Percentiles rank a stretch among this genome's conserved stretches.
phyloP scores from a whole-genome alignment of 2,797 vertebrate species.

The Acipenser transmontanus region DNA sequence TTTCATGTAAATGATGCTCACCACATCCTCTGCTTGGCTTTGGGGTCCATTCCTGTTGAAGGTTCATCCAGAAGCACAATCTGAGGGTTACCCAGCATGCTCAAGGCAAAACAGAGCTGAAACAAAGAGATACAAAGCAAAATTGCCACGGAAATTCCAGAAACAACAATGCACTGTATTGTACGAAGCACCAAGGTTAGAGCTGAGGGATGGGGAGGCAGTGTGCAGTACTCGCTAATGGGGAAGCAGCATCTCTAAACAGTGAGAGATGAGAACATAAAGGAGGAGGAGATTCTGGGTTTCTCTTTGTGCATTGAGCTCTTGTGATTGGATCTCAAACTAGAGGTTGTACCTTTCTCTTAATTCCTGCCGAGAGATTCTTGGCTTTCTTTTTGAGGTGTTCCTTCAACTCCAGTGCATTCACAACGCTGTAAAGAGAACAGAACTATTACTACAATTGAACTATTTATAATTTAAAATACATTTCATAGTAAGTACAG shows the following conservation, averaged over 20 bases:
- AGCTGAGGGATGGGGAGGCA: too few relatives aligned
- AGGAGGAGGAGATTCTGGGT: too few relatives aligned
- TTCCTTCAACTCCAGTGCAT: constrained; percentile 69
- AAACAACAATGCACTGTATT: too few relatives aligned
- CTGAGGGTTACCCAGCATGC: constrained; percentile 76
- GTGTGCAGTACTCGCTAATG: too few relatives aligned
- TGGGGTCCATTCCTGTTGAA: constrained; percentile 77
- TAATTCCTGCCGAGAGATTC: constrained; percentile 62
- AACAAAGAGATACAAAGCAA: background rate
- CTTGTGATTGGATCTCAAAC: too few relatives aligned
- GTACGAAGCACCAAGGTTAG: too few relatives aligned
- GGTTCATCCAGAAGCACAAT: constrained; percentile 85
- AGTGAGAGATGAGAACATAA: too few relatives aligned
- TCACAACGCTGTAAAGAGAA: constrained; percentile 60
- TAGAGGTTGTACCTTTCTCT: constrained; percentile 66
- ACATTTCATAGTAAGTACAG: too few relatives aligned
- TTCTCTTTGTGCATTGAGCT: too few relatives aligned
- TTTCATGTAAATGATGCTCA: constrained; percentile 43
- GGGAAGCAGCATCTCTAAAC: too few relatives aligned
- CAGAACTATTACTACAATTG: background rate
- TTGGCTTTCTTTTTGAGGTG: constrained; percentile 68
- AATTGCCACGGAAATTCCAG: too few relatives aligned
- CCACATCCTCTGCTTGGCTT: constrained; percentile 77
- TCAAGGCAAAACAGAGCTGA: constrained; percentile 79
- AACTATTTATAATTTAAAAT: too few relatives aligned